Evolutionary conservation across 2,797 vertebrate species (phyloP).

Genomic region (Galagoides demidoff): DNA sequence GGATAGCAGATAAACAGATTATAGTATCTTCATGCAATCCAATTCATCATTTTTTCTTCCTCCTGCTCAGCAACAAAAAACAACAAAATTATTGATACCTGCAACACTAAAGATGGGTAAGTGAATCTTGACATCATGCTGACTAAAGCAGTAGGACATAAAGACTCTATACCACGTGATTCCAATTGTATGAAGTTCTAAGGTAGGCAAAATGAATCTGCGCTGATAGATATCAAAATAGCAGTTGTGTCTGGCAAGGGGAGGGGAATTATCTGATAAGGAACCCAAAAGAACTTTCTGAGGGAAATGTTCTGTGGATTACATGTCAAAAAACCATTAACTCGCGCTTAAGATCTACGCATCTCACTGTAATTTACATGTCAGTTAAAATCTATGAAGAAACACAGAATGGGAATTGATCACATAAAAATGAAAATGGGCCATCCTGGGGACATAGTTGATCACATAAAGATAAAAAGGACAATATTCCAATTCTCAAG

Average conservation of each 20-base stretch:
- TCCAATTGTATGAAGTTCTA: slow-evolving; percentile 44
- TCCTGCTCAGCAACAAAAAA: neutral
- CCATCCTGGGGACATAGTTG: neutral
- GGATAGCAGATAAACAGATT: neutral
- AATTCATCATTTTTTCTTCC: no score
- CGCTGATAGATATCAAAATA: neutral
- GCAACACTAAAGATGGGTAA: neutral
- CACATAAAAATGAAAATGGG: neutral
- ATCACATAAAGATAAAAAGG: neutral
- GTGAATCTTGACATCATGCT: neutral
- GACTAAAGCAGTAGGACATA: neutral
- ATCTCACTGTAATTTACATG: slow-evolving; percentile 25
- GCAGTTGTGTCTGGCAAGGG: neutral
- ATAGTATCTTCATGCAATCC: neutral
- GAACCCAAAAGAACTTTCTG: neutral
- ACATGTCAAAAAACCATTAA: slow-evolving; percentile 37
- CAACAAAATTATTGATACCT: neutral
- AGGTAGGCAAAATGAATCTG: slow-evolving; percentile 15
- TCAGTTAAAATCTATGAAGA: neutral
- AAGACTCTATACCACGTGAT: neutral
- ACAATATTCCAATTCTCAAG: neutral
- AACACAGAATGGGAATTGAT: neutral
- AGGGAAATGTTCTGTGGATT: slow-evolving; percentile 43
- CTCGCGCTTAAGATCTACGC: neutral
- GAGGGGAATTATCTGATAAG: neutral